Evolutionary conservation across 2,113 vertebrate species (phyloP), one percentile per base, ranked within the genome.

Genomic region (Psephotus haematonotus): DNA sequence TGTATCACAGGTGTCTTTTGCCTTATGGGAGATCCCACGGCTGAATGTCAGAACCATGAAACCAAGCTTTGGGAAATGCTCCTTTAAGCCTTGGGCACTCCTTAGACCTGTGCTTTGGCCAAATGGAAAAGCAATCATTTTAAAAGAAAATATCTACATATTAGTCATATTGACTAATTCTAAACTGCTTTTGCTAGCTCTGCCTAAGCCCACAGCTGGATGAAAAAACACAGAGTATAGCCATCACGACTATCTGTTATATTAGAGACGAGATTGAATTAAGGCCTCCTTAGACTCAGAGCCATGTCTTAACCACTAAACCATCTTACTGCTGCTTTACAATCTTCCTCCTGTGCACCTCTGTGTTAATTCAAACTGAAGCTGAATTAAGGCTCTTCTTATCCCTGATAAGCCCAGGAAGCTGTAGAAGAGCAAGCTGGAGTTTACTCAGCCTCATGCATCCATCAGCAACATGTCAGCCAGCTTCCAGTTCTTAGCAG

Each of bases 401-500:
- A 41, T 57, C 85, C 82, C 85, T 52, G 74, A 88, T 71, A 63
- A 94, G 90, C 60, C 1, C 4, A 76, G 76, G 85, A 75, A 93
- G 78, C 92, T 13, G 72, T 28, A 82, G 90, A 90, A 92, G 82
- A 88, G 86, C 69, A 31, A 52, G 31, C 60, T 82, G 92, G 60
- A 88, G 50, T 92, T 93, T 79, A n/a, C 72, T 76, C 2, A 5
- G 82, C 79, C 82, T 41, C 28, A 4, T 22, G 92, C 93, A 95
- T 96, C 95, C 92, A 93, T 95, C 96, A 97, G 86, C 95, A 84
- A 25, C 39, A 13, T 62, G 92, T 84, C 94, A 95, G 88, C 86
- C 62, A 3, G 6, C 20, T 92, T 68, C 88, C 93, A 81, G 74
- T n/a, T 64, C 33, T 82, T 55, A 81, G 25, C 24, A 17, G 88